Conservation (phyloP, 1,140 invertebrate genomes). For the Drosophila busckii region DNA sequence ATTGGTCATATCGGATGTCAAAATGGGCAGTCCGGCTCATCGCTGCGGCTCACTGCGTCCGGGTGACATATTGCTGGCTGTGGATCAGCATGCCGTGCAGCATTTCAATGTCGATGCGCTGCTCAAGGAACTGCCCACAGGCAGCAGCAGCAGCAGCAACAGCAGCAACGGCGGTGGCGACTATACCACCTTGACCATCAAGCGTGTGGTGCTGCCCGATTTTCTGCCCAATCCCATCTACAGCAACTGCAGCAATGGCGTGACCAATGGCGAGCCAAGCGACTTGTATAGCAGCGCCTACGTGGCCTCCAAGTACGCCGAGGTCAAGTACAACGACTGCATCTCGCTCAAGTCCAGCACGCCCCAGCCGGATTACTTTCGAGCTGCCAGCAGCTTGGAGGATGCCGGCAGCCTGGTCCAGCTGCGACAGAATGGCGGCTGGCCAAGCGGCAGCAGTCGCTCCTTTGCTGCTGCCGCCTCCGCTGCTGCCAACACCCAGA, state of each 20-base stretch:
- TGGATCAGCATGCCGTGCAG: conserved; percentile 91
- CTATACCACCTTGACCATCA: conserved; percentile 75
- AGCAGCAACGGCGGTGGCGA: conserved; percentile 25
- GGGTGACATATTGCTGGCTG: conserved; percentile 92
- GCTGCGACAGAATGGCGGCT: conserved; percentile 38
- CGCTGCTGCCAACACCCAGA: conserved; percentile 61
- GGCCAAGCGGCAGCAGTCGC: conserved; percentile 27
- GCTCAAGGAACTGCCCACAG: conserved; percentile 58
- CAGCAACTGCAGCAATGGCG: conserved; percentile 54
- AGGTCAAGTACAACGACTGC: conserved; percentile 56
- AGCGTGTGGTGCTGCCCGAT: conserved; percentile 70
- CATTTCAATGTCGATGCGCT: conserved; percentile 80
- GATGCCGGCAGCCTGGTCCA: conserved; percentile 58
- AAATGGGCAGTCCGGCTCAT: conserved; percentile 93
- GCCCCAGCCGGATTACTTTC: conserved; percentile 72
- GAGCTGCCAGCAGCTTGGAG: conserved; percentile 51
- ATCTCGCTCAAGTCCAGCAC: conserved; percentile 72
- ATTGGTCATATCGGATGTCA: conserved; percentile 90
- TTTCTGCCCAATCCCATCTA: conserved; percentile 75
- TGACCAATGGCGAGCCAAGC: conserved; percentile 24
- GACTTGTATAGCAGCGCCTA: conserved; percentile 71
- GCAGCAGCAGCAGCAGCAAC: not conserved
- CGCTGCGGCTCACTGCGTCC: conserved; percentile 91
- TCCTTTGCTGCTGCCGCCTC: conserved; percentile 38
- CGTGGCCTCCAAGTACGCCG: conserved; percentile 57